Evolutionary conservation across 2,797 vertebrate species (phyloP), one percentile per base, ranked within the genome.

Genomic region (Typhlichthys subterraneus): DNA sequence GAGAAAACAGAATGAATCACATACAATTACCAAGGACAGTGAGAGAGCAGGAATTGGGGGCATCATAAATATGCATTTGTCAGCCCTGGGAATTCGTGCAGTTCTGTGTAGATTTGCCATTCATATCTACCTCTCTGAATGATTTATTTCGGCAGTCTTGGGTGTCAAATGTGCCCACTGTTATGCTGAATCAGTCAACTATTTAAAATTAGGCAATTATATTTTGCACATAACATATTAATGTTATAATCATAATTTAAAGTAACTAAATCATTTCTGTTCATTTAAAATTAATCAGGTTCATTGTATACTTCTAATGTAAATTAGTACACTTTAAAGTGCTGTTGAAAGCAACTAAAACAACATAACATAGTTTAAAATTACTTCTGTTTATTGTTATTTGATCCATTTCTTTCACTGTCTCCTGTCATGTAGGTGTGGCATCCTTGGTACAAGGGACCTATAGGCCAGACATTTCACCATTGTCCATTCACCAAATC

Each of bases 11-110:
- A 88, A 89, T 91, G 84, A 91, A 93, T 93, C 89, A 89, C 69
- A 66, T 79, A 77, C 89, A 91, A 92, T 91, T 91, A 90, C 87
- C 83, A 86, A 85, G 82, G 85, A 87, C 85, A 81, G 82, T 72
- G 76, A 86, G 83, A 84, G 78, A 81, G 45, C 73, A 86, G 73
- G 73, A 87, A 84, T 74, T 82, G 84, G 78, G 80, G 73, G 61
- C 59, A 23, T 89, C 91, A 93, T 94, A 91, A 93, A 93, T 94
- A 94, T 94, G 90, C 92, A 94, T 92, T 90, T 90, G 79, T 82
- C 63, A 63, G 77, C 69, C 65, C 67, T 79, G 85, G 69, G 85
- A 88, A 92, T 90, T 90, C 88, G 83, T 85, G 86, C 85, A 89
- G 91, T 90, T 91, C 86, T 85, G 67, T 85, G 88, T 88, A 74